Conservation (phyloP, 2,797 vertebrate species). For the Squalus acanthias region DNA sequence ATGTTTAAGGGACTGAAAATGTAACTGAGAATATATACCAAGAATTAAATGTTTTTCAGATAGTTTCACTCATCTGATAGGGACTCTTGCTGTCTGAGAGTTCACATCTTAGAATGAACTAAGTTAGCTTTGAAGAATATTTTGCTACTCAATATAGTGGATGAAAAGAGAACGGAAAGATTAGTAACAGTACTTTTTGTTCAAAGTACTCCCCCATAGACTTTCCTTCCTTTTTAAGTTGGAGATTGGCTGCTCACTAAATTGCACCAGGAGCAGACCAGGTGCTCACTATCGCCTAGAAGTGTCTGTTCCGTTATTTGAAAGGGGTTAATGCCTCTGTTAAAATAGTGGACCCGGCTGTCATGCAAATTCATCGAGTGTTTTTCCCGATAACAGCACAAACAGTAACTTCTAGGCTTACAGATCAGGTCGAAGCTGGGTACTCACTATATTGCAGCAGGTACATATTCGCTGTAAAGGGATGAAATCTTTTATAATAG, state of each 20-base stretch:
- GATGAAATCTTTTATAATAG: conserved; percentile 12
- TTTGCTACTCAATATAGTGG: neutral
- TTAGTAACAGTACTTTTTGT: neutral
- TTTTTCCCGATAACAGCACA: neutral
- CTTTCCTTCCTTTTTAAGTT: neutral
- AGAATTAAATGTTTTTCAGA: neutral
- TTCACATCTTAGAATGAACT: neutral
- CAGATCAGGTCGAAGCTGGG: conserved; percentile 52
- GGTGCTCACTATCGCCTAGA: too few species aligned
- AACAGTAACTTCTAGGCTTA: neutral
- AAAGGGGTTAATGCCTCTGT: neutral
- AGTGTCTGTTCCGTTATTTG: neutral
- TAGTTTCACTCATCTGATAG: neutral
- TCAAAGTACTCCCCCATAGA: neutral
- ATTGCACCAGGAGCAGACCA: neutral
- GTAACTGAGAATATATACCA: neutral
- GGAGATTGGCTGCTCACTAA: neutral
- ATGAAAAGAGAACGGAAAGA: neutral
- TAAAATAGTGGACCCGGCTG: neutral
- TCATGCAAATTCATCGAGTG: neutral
- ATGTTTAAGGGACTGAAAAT: conserved; percentile 29
- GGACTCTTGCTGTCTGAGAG: neutral
- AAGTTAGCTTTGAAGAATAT: neutral
- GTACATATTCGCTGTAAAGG: conserved; percentile 37
- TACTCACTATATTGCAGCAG: conserved; percentile 53